A percentile compares a stretch with the other conserved stretches of the same genome.
Evolutionary conservation across 2,797 vertebrate genomes (phyloP).

Genomic region (Melanotaenia maccullochi): DNA sequence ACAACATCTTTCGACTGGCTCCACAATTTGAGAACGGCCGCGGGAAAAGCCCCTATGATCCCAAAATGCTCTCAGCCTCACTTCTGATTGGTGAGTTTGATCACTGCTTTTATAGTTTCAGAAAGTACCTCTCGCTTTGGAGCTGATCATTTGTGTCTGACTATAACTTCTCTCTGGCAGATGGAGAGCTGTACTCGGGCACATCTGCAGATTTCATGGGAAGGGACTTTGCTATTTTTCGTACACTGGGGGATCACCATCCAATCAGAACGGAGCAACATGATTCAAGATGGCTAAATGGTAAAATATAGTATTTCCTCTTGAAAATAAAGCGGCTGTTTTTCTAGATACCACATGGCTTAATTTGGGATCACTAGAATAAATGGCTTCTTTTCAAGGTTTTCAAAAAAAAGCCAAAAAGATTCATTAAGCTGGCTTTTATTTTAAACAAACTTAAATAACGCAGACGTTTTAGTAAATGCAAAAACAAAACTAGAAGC

Average conservation of each 20-base stretch:
- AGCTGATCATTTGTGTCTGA: slow-evolving; percentile 47
- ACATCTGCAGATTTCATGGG: slow-evolving; percentile 98
- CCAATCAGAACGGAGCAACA: slow-evolving; percentile 97
- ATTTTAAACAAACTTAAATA: no score
- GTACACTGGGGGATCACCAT: slow-evolving; percentile 93
- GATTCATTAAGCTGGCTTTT: neutral
- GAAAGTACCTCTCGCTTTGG: slow-evolving; percentile 29
- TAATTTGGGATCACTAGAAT: neutral
- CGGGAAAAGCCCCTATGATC: slow-evolving; percentile 96
- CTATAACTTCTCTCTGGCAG: slow-evolving; percentile 71
- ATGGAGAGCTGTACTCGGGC: slow-evolving; percentile 94
- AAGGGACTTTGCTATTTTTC: slow-evolving; percentile 96
- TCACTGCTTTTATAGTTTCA: slow-evolving; percentile 46
- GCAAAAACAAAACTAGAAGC: neutral
- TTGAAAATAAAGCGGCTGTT: neutral
- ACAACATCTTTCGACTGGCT: slow-evolving; percentile 92
- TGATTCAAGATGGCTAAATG: slow-evolving; percentile 95
- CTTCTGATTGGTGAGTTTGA: slow-evolving; percentile 89
- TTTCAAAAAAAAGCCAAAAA: slow-evolving; percentile 3
- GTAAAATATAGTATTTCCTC: slow-evolving; percentile 72
- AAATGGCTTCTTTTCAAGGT: neutral
- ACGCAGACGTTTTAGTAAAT: neutral
- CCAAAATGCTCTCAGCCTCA: slow-evolving; percentile 93
- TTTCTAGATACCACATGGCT: neutral
- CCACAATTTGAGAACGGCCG: slow-evolving; percentile 94